Evolutionary conservation across 2,797 vertebrate species (phyloP).

Genomic region (Triplophysa yarkandensis): DNA sequence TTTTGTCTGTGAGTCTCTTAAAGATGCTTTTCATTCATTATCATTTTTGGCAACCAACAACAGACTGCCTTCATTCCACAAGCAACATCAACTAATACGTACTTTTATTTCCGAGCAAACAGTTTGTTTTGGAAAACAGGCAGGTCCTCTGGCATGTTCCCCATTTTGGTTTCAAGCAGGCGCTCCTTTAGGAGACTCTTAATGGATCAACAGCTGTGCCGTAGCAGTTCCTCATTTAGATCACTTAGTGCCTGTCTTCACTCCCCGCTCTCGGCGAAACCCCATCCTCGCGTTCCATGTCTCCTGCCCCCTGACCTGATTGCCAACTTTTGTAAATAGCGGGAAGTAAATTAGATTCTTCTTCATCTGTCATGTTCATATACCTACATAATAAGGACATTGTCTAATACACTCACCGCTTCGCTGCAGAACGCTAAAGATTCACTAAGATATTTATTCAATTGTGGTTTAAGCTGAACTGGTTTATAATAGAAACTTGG

Average conservation of each 20-base stretch:
- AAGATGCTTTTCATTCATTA: neutral
- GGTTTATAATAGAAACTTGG: neutral
- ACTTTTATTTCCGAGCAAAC: constrained; percentile 20
- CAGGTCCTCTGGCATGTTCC: constrained; percentile 24
- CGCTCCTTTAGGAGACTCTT: constrained; percentile 41
- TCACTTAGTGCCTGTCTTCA: constrained; percentile 32
- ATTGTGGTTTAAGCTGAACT: neutral
- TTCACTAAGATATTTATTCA: constrained; percentile 5
- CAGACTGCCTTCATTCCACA: neutral
- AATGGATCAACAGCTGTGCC: constrained; percentile 47
- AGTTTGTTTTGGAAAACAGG: constrained; percentile 21
- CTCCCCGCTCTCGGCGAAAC: neutral
- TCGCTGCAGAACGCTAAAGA: neutral
- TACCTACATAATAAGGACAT: constrained; percentile 24
- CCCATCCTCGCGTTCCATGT: neutral
- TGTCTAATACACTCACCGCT: constrained; percentile 4
- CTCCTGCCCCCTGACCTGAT: constrained; percentile 35
- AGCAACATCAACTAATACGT: constrained; percentile 7
- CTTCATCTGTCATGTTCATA: constrained; percentile 31
- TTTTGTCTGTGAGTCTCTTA: too few relatives aligned
- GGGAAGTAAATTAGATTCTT: constrained; percentile 15
- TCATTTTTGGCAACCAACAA: neutral
- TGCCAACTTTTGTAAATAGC: constrained; percentile 28
- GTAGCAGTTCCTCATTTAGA: constrained; percentile 40
- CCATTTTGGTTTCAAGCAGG: constrained; percentile 28